These are phyloP conservation scores for Pseudomyrmex sp. DNA, from an alignment of 1,140 invertebrate species.

Conservation along the genomic window DNA sequence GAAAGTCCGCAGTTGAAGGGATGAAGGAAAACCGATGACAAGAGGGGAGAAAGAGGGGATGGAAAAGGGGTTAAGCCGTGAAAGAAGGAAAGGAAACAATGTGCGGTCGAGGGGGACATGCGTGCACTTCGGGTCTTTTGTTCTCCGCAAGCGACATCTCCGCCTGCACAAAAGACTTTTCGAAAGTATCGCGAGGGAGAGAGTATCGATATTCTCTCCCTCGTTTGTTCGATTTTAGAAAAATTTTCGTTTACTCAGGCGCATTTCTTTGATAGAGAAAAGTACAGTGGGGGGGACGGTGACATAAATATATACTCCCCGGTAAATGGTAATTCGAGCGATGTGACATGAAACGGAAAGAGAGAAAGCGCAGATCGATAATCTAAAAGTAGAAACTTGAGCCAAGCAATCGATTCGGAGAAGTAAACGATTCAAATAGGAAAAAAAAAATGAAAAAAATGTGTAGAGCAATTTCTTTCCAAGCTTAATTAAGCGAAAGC, in stretches of 20 bases:
- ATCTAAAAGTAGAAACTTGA: slow-evolving; percentile 33
- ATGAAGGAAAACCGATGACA: background rate
- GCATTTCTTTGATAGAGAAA: slow-evolving; percentile 38
- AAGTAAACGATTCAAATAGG: slow-evolving; percentile 23
- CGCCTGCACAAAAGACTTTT: slow-evolving; percentile 38
- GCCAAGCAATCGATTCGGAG: slow-evolving; percentile 30
- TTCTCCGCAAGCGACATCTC: slow-evolving; percentile 42
- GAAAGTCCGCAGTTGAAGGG: background rate
- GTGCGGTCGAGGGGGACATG: slow-evolving; percentile 63
- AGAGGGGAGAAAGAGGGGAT: background rate
- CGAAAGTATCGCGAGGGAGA: slow-evolving; percentile 25
- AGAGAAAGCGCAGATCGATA: slow-evolving; percentile 23
- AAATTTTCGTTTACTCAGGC: slow-evolving; percentile 30
- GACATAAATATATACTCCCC: background rate
- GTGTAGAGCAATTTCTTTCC: slow-evolving; percentile 42
- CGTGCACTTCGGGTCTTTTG: slow-evolving; percentile 69
- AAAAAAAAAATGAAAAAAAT: slow-evolving; percentile 18
- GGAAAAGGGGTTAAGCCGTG: background rate
- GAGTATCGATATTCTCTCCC: slow-evolving; percentile 20
- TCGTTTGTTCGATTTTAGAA: slow-evolving; percentile 19
- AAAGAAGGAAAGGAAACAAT: slow-evolving; percentile 25
- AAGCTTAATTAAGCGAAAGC: slow-evolving; percentile 50
- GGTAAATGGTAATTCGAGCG: slow-evolving; percentile 16
- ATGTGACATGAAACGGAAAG: slow-evolving; percentile 11
- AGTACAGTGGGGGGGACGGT: slow-evolving; percentile 48